phyloP scores from a whole-genome alignment of 2,888 invertebrate genomes.

The Agonopterix alstromeriana region DNA sequence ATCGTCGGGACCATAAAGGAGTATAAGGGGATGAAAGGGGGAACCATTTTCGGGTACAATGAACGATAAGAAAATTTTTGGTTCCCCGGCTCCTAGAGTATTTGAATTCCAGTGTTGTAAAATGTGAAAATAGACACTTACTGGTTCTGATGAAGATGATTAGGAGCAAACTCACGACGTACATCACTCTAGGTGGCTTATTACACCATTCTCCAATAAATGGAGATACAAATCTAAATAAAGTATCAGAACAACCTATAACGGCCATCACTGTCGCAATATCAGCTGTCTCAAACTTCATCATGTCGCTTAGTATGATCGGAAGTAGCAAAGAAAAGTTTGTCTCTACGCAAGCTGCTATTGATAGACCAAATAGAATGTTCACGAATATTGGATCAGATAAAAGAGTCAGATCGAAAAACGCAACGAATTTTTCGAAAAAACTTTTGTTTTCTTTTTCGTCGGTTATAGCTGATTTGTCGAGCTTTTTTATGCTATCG shows the following conservation, averaged over 20 bases:
- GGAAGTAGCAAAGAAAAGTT: conserved; percentile 82
- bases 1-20: no score
- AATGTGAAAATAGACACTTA: conserved; percentile 52
- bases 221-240: conserved; percentile 79
- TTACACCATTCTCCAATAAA: conserved; percentile 80
- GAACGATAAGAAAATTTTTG: no score
- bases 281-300: conserved; percentile 71
- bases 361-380: conserved; percentile 80
- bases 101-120: no score
- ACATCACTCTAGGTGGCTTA: conserved; percentile 79
- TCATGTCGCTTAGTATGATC: conserved; percentile 80
- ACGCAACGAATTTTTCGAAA: conserved; percentile 52
- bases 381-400: conserved; percentile 81
- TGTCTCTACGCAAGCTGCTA: conserved; percentile 82
- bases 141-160: conserved; percentile 78
- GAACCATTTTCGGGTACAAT: no score
- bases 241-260: conserved; percentile 75
- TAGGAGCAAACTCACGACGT: conserved; percentile 76
- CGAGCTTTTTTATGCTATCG: conserved; percentile 26
- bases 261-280: conserved; percentile 80
- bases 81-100: no score
- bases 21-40: no score
- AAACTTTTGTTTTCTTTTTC: conserved; percentile 29
- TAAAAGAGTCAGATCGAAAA: conserved; percentile 81
- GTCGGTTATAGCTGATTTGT: conserved; percentile 9